Evolutionary conservation across 1,140 invertebrate genomes (phyloP).

Genomic region (Eurosta solidaginis): DNA sequence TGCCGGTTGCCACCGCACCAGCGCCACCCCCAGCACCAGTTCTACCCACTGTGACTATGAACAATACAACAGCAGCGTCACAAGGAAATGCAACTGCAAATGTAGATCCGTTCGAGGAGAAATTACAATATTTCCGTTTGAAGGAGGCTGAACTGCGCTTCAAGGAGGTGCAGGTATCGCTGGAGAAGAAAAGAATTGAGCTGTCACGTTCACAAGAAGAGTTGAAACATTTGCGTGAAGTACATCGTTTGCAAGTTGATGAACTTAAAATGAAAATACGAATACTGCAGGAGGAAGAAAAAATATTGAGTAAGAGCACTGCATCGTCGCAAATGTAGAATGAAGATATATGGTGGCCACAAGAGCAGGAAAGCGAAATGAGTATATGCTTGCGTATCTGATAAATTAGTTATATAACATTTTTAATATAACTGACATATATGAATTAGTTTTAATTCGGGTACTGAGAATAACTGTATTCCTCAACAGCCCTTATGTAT

Average conservation of each 20-base stretch:
- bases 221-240: slow-evolving; percentile 53
- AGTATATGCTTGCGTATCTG: not conserved
- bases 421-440: no score
- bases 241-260: slow-evolving; percentile 53
- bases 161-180: slow-evolving; percentile 53
- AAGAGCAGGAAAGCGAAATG: not conserved
- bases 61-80: not conserved
- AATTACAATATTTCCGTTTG: slow-evolving; percentile 52
- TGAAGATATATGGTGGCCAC: not conserved
- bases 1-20: slow-evolving; percentile 37
- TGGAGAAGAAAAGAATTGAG: slow-evolving; percentile 54
- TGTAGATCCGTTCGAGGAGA: slow-evolving; percentile 52
- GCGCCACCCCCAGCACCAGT: slow-evolving; percentile 25
- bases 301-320: slow-evolving; percentile 43
- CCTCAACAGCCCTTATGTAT: no score
- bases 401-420: not conserved
- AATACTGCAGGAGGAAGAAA: slow-evolving; percentile 57
- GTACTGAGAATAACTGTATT: no score
- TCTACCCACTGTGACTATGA: not conserved
- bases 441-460: no score
- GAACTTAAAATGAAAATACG: slow-evolving; percentile 57
- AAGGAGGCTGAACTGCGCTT: slow-evolving; percentile 54
- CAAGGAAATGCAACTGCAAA: slow-evolving; percentile 4
- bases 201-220: slow-evolving; percentile 54
- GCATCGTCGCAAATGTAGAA: not conserved